Evolutionary conservation across 2,797 vertebrate species (phyloP).

Genomic region (Nothura maculosa): DNA sequence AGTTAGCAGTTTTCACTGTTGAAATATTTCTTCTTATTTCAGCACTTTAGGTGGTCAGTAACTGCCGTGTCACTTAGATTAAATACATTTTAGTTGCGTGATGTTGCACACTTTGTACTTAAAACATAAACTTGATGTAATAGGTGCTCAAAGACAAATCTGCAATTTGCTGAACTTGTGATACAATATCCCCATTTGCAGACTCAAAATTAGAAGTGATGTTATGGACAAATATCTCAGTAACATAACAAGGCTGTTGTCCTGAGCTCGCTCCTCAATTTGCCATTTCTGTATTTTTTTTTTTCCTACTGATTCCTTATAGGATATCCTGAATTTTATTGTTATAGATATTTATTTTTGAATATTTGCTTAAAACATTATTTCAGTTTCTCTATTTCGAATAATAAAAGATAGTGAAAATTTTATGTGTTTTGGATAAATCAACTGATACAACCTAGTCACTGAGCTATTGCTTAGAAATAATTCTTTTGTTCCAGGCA

Average conservation of each 20-base stretch:
- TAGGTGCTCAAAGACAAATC: constrained; percentile 41
- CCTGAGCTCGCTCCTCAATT: neutral
- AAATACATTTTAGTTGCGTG: constrained; percentile 52
- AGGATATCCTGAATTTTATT: neutral
- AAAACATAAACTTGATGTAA: neutral
- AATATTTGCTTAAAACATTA: constrained; percentile 13
- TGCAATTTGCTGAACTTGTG: constrained; percentile 9
- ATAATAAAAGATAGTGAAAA: constrained; percentile 49
- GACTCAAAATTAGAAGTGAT: neutral
- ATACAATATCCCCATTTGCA: neutral
- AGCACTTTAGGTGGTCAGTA: constrained; percentile 68
- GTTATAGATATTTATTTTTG: neutral
- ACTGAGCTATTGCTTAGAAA: constrained; percentile 68
- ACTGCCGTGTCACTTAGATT: constrained; percentile 64
- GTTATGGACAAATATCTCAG: neutral
- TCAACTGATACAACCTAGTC: constrained; percentile 58
- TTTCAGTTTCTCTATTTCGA: constrained; percentile 22
- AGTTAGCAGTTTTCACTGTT: constrained; percentile 73
- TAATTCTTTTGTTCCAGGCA: constrained; percentile 72
- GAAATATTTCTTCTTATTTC: constrained; percentile 74
- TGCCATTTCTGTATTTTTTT: neutral
- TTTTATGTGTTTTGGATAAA: constrained; percentile 60
- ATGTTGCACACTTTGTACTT: constrained; percentile 10
- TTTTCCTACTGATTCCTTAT: neutral
- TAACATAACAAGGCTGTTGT: neutral